Evolutionary conservation across 2,797 vertebrate species (phyloP).

Genomic region (Cichlasoma orientale): DNA sequence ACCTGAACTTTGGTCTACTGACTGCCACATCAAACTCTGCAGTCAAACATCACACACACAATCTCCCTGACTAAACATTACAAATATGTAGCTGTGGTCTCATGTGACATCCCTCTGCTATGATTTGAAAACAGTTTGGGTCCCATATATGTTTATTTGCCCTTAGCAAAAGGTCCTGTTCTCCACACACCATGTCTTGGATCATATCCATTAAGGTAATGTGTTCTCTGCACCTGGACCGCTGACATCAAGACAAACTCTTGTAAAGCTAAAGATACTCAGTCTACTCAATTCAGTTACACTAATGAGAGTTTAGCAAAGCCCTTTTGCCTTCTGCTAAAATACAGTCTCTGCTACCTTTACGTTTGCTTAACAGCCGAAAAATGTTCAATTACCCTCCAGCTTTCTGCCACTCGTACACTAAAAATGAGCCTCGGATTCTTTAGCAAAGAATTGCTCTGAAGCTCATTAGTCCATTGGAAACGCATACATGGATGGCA

Average conservation of each 20-base stretch:
- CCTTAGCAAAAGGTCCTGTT: neutral
- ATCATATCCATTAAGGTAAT: constrained; percentile 25
- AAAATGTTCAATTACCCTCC: constrained; percentile 29
- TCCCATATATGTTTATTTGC: constrained; percentile 9
- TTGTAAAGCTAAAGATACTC: neutral
- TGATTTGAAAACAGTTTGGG: neutral
- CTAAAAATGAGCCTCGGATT: neutral
- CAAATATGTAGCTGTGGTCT: neutral
- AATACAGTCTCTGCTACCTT: neutral
- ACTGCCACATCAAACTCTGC: constrained; percentile 33
- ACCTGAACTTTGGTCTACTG: constrained; percentile 42
- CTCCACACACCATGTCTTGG: neutral
- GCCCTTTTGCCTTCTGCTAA: neutral
- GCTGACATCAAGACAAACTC: neutral
- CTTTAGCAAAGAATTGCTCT: constrained; percentile 12
- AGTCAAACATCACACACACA: constrained; percentile 23
- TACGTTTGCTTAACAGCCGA: constrained; percentile 8
- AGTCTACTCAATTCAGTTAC: neutral
- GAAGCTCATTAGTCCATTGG: neutral
- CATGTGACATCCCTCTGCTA: neutral
- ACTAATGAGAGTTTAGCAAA: neutral
- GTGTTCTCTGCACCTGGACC: constrained; percentile 15
- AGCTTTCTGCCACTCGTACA: constrained; percentile 10
- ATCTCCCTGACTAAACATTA: constrained; percentile 9
- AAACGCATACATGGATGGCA: neutral